A percentile compares a stretch with the other conserved stretches of the same genome.
Evolutionary conservation across 2,797 vertebrate species (phyloP).

Genomic region (Chromobotia macracanthus): DNA sequence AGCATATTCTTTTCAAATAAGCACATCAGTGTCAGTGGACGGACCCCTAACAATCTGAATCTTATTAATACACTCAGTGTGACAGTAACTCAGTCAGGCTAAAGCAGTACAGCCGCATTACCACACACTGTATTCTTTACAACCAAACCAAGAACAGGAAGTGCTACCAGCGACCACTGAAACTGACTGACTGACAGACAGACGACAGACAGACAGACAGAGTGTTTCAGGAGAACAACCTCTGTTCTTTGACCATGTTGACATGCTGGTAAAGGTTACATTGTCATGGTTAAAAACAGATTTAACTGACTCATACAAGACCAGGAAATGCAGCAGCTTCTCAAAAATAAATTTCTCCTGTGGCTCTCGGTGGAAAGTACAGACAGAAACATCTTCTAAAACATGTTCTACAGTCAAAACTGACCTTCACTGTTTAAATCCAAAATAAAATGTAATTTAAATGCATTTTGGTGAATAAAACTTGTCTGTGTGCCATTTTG

Average conservation of each 20-base stretch:
- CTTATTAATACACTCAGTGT: neutral
- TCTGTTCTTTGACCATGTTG: constrained; percentile 22
- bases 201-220: too few species aligned
- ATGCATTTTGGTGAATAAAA: constrained; percentile 22
- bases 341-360: constrained; percentile 6
- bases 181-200: neutral
- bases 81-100: too few species aligned
- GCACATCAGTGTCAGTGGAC: too few species aligned
- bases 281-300: neutral
- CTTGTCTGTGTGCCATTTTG: neutral
- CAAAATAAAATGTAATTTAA: neutral
- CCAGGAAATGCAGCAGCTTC: neutral
- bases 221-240: too few species aligned
- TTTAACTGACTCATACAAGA: neutral
- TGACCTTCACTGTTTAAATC: neutral
- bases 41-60: neutral
- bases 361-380: neutral
- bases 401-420: constrained; percentile 18
- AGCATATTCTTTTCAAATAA: too few species aligned
- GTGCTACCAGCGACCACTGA: constrained; percentile 4
- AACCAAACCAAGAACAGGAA: too few species aligned
- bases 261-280: constrained; percentile 6
- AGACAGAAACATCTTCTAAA: neutral
- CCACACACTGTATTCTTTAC: too few species aligned
- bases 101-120: too few species aligned